Base-by-base conservation (phyloP, 2,113 vertebrate genomes). In the Pontoporia blainvillei region DNA sequence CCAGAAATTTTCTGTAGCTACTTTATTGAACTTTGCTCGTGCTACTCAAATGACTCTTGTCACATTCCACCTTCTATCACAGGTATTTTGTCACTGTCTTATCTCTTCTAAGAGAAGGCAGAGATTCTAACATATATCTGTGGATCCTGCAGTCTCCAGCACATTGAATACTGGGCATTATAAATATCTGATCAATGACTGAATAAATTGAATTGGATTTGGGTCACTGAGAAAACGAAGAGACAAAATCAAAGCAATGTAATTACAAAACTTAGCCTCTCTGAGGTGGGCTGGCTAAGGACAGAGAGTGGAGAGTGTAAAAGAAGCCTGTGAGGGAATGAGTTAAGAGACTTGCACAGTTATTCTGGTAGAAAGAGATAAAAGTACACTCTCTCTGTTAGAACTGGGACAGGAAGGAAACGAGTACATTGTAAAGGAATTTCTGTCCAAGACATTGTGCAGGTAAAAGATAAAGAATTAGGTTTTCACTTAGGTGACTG, bases 111-210 rank as follows among this genome's bases (percentile, higher is more conserved):
- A 89, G 61, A 78, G 71, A 96, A 95, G 57, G 13, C 41, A 91
- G 82, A 96, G 66, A 93, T 86, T 86, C 86, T 86, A 76, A 86
- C 52, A 62, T 57, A 6, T 52, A 93, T 88, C 86, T 93, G 8
- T 36, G 31, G 25, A 78, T 97, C 29, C 21, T 59, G 20, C 78
- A 61, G 57, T 72, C 78, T 73, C 29, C 21, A 78, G 18, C 34
- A 94, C 57, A 90, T 6, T 86, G n/a, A 89, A 93, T 93, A 12
- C 13, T 64, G 41, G 36, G 36, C 54, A 90, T 94, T 79, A 94
- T 86, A 92, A 96, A 95, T 89, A 93, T 94, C 76, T 91, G 93
- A 96, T 96, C 85, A 91, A 90, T 92, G 78, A 44, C 34, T 83
- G 61, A 88, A 89, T 93, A 72, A 75, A 93, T 34, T 88, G 34